These are phyloP conservation scores for Rhabdomys dilectus DNA, from an alignment of 2,113 vertebrate genomes.

Conservation along the genomic window DNA sequence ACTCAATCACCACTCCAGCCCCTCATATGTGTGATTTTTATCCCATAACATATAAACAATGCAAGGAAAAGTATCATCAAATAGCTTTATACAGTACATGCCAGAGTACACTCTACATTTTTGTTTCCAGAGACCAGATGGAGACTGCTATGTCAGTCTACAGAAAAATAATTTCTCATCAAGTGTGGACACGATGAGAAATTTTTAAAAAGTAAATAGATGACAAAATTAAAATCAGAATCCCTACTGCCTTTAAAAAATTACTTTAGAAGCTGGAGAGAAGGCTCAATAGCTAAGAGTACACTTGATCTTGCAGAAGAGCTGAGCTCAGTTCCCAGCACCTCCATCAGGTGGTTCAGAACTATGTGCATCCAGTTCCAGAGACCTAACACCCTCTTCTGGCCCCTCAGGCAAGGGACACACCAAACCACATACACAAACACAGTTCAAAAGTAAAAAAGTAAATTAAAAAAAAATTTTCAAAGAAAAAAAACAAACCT, in stretches of 20 bases:
- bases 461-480: background rate
- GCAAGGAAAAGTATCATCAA: background rate
- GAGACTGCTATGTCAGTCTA: background rate
- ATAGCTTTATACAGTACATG: background rate
- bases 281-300: background rate
- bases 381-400: background rate
- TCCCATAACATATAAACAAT: background rate
- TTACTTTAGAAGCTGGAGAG: background rate
- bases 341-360: background rate
- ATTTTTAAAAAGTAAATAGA: background rate
- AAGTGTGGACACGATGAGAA: background rate
- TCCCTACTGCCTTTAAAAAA: background rate
- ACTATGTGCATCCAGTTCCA: background rate
- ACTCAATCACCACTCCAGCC: background rate
- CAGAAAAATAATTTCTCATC: background rate
- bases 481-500: constrained; percentile 1
- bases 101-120: background rate
- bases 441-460: background rate
- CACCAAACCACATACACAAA: background rate
- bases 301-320: background rate
- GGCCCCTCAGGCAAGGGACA: background rate
- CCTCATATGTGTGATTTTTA: background rate
- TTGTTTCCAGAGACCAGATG: background rate
- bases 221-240: background rate
- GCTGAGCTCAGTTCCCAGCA: background rate